A percentile compares a stretch with the other conserved stretches of the same genome.
phyloP scores from a whole-genome alignment of 2,797 vertebrate genomes.

The Trematomus bernacchii region DNA sequence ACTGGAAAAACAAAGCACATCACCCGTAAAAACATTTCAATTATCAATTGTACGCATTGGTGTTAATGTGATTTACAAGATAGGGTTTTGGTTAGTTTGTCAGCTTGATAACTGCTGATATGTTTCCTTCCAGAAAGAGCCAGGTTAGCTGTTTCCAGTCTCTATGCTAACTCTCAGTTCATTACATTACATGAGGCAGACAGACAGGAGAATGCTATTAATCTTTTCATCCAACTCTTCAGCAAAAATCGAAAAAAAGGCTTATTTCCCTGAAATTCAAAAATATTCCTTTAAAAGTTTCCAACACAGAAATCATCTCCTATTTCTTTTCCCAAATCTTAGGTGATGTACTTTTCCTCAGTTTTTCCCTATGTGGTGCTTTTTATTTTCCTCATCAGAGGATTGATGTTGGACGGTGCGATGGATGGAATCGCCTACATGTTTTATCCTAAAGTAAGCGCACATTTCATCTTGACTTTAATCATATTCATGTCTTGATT shows the following conservation, averaged over 20 bases:
- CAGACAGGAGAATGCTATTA: too few relatives aligned
- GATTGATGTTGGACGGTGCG: conserved; percentile 86
- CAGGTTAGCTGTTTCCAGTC: not conserved
- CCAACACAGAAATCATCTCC: conserved; percentile 7
- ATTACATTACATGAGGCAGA: too few relatives aligned
- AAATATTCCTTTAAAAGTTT: not conserved
- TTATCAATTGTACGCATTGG: too few relatives aligned
- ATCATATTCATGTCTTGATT: not conserved
- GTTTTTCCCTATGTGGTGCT: conserved; percentile 93
- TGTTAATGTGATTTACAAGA: too few relatives aligned
- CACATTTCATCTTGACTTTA: not conserved
- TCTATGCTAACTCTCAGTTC: conserved; percentile 1
- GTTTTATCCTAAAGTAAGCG: conserved; percentile 87
- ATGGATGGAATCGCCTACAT: conserved; percentile 85
- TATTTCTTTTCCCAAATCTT: conserved; percentile 25
- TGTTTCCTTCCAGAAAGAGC: not conserved
- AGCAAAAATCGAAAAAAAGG: not conserved
- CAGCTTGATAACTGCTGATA: too few relatives aligned
- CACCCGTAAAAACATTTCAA: too few relatives aligned
- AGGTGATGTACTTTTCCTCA: conserved; percentile 96
- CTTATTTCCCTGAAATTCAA: not conserved
- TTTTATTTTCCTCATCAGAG: conserved; percentile 88
- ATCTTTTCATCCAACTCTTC: not conserved
- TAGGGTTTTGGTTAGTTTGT: too few relatives aligned
- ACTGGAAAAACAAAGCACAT: not conserved